Conservation (phyloP, 2,888 invertebrate genomes). For the Phengaris arion region DNA sequence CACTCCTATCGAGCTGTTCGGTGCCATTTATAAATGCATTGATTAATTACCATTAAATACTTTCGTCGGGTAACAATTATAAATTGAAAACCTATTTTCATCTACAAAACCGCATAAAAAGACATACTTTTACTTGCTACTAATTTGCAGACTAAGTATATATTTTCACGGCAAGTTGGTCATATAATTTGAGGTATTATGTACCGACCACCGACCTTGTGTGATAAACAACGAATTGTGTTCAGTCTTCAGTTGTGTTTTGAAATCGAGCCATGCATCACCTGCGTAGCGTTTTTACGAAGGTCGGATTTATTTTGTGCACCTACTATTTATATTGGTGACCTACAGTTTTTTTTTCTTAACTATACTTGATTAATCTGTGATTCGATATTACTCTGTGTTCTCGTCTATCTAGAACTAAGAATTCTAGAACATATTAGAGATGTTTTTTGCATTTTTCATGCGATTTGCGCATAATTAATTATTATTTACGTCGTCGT, state of each 20-base stretch:
- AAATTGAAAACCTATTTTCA: too few relatives aligned
- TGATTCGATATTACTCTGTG: neutral
- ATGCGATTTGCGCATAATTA: neutral
- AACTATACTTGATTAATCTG: neutral
- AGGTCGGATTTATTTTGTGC: conserved; percentile 50
- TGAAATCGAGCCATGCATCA: conserved; percentile 67
- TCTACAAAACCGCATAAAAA: neutral
- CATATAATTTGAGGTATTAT: conserved; percentile 52
- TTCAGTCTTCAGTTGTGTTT: conserved; percentile 57
- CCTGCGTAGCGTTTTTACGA: conserved; percentile 69
- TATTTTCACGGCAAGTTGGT: conserved; percentile 9
- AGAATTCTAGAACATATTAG: neutral
- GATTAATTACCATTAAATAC: too few relatives aligned
- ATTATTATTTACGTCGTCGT: neutral
- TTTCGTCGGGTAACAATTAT: too few relatives aligned
- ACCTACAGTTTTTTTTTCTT: neutral
- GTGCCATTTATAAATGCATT: too few relatives aligned
- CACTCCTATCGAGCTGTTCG: too few relatives aligned
- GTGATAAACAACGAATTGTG: conserved; percentile 43
- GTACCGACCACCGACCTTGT: conserved; percentile 44
- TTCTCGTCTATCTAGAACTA: neutral
- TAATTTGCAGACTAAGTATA: neutral
- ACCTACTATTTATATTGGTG: neutral
- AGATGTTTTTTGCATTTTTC: neutral
- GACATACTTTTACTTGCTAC: neutral